A percentile compares a stretch with the other conserved stretches of the same genome.
These are phyloP conservation scores for Rhynchotus rufescens DNA, from an alignment of 2,797 vertebrate genomes.

Conservation along the genomic window DNA sequence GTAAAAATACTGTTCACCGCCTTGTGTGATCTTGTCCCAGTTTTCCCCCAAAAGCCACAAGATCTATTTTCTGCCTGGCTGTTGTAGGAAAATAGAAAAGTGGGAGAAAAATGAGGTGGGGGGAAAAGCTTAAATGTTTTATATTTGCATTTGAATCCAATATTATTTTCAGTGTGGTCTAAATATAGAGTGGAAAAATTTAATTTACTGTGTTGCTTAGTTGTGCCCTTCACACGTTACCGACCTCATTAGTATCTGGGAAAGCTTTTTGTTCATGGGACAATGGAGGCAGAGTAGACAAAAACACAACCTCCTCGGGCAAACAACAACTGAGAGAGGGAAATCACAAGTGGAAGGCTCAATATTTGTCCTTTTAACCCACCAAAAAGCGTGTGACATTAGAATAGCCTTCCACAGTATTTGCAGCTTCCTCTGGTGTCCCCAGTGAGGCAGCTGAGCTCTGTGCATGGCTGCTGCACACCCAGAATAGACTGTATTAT, in stretches of 20 bases:
- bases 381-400: conserved; percentile 5
- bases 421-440: conserved; percentile 11
- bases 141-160: neutral
- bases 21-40: neutral
- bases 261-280: neutral
- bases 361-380: conserved; percentile 10
- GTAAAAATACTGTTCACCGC: neutral
- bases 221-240: neutral
- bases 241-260: neutral
- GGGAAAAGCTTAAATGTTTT: neutral
- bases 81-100: neutral
- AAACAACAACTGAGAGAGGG: neutral
- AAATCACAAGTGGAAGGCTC: neutral
- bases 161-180: neutral
- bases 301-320: neutral
- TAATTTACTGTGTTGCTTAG: neutral
- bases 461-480: neutral
- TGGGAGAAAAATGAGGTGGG: neutral
- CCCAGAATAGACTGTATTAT: neutral
- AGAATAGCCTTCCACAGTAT: neutral
- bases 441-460: neutral
- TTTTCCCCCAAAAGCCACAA: neutral
- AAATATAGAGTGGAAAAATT: neutral
- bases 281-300: neutral
- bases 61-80: neutral